Conservation (phyloP, 2,113 vertebrate species). For the Xenopus laevis region DNA sequence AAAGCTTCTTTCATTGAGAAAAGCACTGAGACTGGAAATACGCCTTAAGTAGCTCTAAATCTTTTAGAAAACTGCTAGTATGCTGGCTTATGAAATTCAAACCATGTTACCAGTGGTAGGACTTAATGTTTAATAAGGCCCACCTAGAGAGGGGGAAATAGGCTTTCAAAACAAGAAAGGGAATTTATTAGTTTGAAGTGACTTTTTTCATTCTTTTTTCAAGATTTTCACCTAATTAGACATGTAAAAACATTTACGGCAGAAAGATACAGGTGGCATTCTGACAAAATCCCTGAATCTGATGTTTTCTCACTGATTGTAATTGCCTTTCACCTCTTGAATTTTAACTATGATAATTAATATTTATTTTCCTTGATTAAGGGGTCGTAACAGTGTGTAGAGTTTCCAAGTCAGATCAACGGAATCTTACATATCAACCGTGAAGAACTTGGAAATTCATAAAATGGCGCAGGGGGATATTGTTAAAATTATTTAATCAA, state of each 20-base stretch:
- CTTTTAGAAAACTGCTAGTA: slow-evolving; percentile 70
- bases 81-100: slow-evolving; percentile 61
- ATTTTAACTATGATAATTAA: slow-evolving; percentile 14
- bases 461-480: too few relatives aligned
- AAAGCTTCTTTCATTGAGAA: slow-evolving; percentile 77
- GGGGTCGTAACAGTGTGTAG: background rate
- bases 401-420: too few relatives aligned
- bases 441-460: too few relatives aligned
- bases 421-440: too few relatives aligned
- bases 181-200: slow-evolving; percentile 70
- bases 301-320: background rate
- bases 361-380: slow-evolving; percentile 3
- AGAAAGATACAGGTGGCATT: slow-evolving; percentile 65
- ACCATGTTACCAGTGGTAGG: slow-evolving; percentile 63
- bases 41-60: slow-evolving; percentile 59
- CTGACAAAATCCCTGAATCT: slow-evolving; percentile 61
- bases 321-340: slow-evolving; percentile 30
- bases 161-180: slow-evolving; percentile 67
- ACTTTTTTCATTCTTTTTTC: slow-evolving; percentile 66
- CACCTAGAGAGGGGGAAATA: slow-evolving; percentile 60
- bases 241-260: slow-evolving; percentile 71
- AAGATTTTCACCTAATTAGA: slow-evolving; percentile 64
- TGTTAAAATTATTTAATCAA: too few relatives aligned
- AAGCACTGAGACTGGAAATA: slow-evolving; percentile 64
- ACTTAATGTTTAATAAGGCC: slow-evolving; percentile 70